Evolutionary conservation across 2,888 invertebrate genomes (phyloP).

Genomic region (Dioctria linearis): DNA sequence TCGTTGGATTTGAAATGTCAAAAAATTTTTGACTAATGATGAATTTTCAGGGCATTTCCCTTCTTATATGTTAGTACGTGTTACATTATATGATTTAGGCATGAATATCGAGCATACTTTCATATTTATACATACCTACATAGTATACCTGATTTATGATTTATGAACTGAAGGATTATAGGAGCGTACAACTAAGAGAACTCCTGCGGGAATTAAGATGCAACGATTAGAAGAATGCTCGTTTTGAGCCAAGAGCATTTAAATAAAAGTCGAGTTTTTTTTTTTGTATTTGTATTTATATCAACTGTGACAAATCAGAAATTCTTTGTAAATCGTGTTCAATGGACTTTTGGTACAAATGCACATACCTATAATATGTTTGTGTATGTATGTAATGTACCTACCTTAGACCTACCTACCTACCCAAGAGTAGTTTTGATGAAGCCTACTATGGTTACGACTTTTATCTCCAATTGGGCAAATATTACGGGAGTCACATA

Average conservation of each 20-base stretch:
- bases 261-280: not conserved
- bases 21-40: slow-evolving; percentile 44
- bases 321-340: slow-evolving; percentile 7
- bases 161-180: slow-evolving; percentile 45
- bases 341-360: not conserved
- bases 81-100: not conserved
- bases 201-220: slow-evolving; percentile 44
- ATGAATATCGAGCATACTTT: not conserved
- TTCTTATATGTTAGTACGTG: not conserved
- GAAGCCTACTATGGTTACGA: too few relatives aligned
- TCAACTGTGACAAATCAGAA: slow-evolving; percentile 21
- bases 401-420: too few relatives aligned
- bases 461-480: too few relatives aligned
- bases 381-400: too few relatives aligned
- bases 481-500: not conserved
- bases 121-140: too few relatives aligned
- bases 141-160: slow-evolving; percentile 44
- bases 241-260: not conserved
- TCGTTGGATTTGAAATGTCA: slow-evolving; percentile 24
- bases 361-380: too few relatives aligned
- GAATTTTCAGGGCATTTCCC: slow-evolving; percentile 28
- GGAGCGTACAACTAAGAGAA: slow-evolving; percentile 11
- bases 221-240: not conserved
- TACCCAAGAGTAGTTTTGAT: too few relatives aligned
- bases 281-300: slow-evolving; percentile 16